Percentiles rank a stretch among this genome's conserved stretches.
Conservation (phyloP, 1,140 invertebrate species). For the Pseudoatta argentina region DNA sequence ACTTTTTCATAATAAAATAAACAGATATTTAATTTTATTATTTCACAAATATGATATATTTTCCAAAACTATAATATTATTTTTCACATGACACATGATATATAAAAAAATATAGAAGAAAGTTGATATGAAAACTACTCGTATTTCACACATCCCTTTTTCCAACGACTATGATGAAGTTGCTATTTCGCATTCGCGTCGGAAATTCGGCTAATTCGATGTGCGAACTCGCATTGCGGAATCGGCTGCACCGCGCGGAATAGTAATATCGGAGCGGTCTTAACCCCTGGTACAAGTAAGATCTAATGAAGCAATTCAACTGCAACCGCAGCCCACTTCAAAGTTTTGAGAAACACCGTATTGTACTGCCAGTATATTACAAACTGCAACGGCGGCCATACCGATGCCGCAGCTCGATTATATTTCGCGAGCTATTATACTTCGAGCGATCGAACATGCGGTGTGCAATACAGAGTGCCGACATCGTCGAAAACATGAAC, state of each 20-base stretch:
- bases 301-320: slow-evolving; percentile 77
- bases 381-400: slow-evolving; percentile 73
- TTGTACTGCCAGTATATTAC: slow-evolving; percentile 71
- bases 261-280: slow-evolving; percentile 63
- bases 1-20: background rate
- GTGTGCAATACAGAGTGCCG: slow-evolving; percentile 48
- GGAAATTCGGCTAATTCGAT: slow-evolving; percentile 56
- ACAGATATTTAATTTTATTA: background rate
- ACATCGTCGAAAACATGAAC: slow-evolving; percentile 47
- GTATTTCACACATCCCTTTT: slow-evolving; percentile 12
- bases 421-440: slow-evolving; percentile 71
- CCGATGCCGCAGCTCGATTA: slow-evolving; percentile 70
- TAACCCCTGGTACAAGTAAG: slow-evolving; percentile 67
- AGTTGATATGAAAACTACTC: background rate
- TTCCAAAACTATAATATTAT: background rate
- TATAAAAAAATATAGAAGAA: background rate
- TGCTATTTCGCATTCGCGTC: slow-evolving; percentile 37
- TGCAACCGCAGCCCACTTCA: slow-evolving; percentile 71
- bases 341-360: slow-evolving; percentile 75
- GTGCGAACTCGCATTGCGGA: slow-evolving; percentile 47
- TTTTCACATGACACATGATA: background rate
- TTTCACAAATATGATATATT: slow-evolving; percentile 1
- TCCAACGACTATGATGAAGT: background rate
- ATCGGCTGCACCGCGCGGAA: slow-evolving; percentile 37
- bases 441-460: slow-evolving; percentile 53